Percentiles rank a stretch among this genome's conserved stretches.
phyloP scores from a whole-genome alignment of 2,113 vertebrate genomes.

The Menura novaehollandiae region DNA sequence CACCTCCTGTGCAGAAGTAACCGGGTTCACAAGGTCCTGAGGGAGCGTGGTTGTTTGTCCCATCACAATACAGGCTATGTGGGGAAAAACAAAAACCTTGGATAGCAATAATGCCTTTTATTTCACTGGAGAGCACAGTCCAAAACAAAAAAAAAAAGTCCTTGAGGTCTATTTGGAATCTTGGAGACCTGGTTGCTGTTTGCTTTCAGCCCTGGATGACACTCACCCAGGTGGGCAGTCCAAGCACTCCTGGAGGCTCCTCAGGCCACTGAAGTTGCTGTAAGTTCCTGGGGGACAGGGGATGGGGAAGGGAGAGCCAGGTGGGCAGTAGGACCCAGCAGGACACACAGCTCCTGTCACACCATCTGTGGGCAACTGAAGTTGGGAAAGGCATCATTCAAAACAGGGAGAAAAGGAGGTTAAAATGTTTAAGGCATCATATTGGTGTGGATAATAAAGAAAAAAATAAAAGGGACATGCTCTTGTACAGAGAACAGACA shows the following conservation, averaged over 20 bases:
- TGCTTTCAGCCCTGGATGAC: not conserved
- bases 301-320: constrained; percentile 68
- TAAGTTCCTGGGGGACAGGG: constrained; percentile 84
- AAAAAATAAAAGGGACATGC: not conserved
- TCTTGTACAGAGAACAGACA: not conserved
- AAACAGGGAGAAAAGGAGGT: not conserved
- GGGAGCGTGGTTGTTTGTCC: constrained; percentile 72
- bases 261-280: constrained; percentile 77
- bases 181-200: not conserved
- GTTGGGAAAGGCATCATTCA: not conserved
- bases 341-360: constrained; percentile 80
- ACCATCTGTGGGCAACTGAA: constrained; percentile 78
- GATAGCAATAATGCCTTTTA: not conserved
- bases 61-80: constrained; percentile 75
- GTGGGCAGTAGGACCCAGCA: constrained; percentile 80
- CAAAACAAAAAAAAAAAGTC: not conserved
- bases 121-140: not conserved
- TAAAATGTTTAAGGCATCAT: not conserved
- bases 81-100: not conserved
- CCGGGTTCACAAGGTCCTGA: constrained; percentile 79
- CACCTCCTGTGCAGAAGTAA: constrained; percentile 82
- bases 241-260: constrained; percentile 70
- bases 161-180: not conserved
- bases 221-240: constrained; percentile 83
- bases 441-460: not conserved